Base-by-base conservation (phyloP, 37 sponge, comb jelly and placozoan species). In the Ephydatia muelleri region DNA sequence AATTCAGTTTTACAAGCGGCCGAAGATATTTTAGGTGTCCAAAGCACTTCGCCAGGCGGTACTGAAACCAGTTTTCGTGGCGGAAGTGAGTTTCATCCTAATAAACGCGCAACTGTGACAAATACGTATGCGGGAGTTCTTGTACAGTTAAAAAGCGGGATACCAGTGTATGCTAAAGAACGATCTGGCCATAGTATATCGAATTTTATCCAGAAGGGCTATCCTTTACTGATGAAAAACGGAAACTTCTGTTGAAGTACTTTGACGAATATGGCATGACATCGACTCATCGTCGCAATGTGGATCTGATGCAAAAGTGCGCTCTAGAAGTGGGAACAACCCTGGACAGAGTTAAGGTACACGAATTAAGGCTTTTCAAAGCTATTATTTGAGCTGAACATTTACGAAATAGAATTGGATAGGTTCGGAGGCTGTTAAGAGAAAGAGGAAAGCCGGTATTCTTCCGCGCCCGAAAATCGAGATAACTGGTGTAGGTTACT, bases 391-490 rank as follows among this genome's bases (percentile, higher is more conserved):
- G 8, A 43, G 43, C 43, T 43, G n/a, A n/a, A n/a, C n/a, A 43
- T 43, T 43, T n/a, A n/a, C n/a, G n/a, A n/a, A 43, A n/a, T 48
- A 95, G 95, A 95, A 95, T 79, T 95, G 96, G 96, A 92, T 95
- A 67, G 96, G 96, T 47, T 91, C 96, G 13, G 96, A 95, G 68
- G 90, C 93, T 26, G 96, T 95, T 1, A 92, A 91, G 84, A 87
- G 96, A 66, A 95, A 95, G 88, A 92, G 85, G 82, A 89, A 90
- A 65, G 93, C 91, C 33, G 95, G 95, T 3, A 84, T 95, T 65
- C 80, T 95, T 2, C 95, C 95, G 16, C 68, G 87, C 40, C 92
- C 95, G 19, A 95, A 91, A 75, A 79, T 95, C 29, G 92, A 95
- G 68, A 86, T 93, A 37, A 47, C 87, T 37, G 87, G 86, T 38